These are phyloP conservation scores for Gibbula magus DNA, from an alignment of 2,888 invertebrate species.

Conservation along the genomic window DNA sequence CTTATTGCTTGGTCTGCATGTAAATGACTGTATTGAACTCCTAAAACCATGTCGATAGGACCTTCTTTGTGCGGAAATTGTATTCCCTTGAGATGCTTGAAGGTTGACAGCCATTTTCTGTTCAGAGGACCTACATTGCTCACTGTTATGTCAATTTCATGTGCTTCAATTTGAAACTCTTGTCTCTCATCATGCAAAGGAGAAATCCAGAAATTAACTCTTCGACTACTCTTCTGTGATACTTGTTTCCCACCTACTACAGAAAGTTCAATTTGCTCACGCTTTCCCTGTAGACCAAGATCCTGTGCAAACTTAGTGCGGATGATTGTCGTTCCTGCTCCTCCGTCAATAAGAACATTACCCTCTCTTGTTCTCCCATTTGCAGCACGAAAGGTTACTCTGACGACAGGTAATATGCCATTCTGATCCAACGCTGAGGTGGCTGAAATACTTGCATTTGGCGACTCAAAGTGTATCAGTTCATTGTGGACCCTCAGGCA, in stretches of 20 bases:
- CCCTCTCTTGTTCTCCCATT: slow-evolving; percentile 26
- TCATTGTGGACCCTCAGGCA: slow-evolving; percentile 17
- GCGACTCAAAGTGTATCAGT: slow-evolving; percentile 23
- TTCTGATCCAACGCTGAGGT: slow-evolving; percentile 12
- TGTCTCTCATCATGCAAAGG: background rate
- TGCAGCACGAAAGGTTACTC: slow-evolving; percentile 9
- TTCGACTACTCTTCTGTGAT: background rate
- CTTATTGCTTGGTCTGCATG: slow-evolving; percentile 21
- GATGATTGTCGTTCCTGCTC: background rate
- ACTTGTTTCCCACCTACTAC: background rate
- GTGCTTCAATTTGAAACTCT: slow-evolving; percentile 25
- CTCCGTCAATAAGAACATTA: background rate
- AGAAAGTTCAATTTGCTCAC: slow-evolving; percentile 1
- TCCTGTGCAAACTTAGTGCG: background rate
- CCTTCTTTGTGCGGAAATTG: slow-evolving; percentile 20
- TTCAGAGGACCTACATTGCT: background rate
- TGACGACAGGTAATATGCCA: slow-evolving; percentile 16
- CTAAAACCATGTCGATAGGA: slow-evolving; percentile 20
- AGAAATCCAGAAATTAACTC: slow-evolving; percentile 29
- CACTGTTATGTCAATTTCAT: background rate
- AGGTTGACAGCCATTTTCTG: background rate
- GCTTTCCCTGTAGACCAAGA: background rate
- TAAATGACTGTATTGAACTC: slow-evolving; percentile 31
- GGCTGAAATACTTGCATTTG: background rate
- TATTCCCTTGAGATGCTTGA: background rate